A percentile compares a stretch with the other conserved stretches of the same genome.
These are phyloP conservation scores for Nycticryphes semicollaris DNA, from an alignment of 2,113 vertebrate species.

Conservation along the genomic window DNA sequence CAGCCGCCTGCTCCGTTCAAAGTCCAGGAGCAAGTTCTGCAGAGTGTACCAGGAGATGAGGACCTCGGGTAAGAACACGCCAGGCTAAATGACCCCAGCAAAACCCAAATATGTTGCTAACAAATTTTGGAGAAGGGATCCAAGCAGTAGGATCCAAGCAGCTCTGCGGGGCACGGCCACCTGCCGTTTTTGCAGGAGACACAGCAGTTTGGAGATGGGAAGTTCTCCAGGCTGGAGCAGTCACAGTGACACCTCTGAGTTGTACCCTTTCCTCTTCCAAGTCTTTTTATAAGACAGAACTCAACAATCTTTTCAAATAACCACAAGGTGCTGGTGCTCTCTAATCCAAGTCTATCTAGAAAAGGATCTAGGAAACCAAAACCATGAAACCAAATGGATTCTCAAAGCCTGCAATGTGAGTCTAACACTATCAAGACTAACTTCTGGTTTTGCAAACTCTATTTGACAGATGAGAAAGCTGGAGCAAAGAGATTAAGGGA, in stretches of 20 bases:
- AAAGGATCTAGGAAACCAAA: not conserved
- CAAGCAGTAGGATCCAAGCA: not conserved
- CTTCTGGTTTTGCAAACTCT: not conserved
- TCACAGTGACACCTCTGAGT: not conserved
- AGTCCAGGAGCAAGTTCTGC: not conserved
- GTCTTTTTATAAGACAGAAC: constrained; percentile 41
- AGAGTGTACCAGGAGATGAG: not conserved
- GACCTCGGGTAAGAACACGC: not conserved
- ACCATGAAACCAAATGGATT: not conserved
- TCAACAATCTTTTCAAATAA: not conserved
- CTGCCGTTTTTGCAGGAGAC: constrained; percentile 12
- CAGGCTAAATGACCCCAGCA: not conserved
- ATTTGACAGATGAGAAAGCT: not conserved
- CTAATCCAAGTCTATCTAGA: not conserved
- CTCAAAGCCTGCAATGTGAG: not conserved
- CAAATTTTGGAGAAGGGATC: not conserved
- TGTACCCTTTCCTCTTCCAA: constrained; percentile 22
- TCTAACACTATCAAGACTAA: not conserved
- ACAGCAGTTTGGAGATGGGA: not conserved
- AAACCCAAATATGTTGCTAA: not conserved
- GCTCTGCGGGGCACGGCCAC: constrained; percentile 8
- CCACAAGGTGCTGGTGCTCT: not conserved
- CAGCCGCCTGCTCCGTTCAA: not conserved
- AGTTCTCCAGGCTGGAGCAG: constrained; percentile 26
- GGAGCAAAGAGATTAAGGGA: not conserved